Evolutionary conservation across 2,888 invertebrate genomes (phyloP).

Genomic region (Drosophila pseudotalamancana): DNA sequence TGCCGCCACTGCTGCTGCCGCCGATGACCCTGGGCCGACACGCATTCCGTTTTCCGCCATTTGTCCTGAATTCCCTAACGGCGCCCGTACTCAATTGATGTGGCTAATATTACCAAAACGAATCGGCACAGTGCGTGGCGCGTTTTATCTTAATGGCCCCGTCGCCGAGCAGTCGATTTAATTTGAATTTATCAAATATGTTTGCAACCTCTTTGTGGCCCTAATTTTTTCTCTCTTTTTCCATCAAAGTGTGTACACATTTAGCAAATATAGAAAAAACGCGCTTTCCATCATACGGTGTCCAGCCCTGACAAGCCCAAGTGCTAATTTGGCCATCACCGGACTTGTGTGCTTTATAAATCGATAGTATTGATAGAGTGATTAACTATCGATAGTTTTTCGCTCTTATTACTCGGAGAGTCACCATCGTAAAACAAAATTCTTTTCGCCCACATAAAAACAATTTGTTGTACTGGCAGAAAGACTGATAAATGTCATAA

Average conservation of each 20-base stretch:
- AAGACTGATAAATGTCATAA: neutral
- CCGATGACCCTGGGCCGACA: constrained; percentile 72
- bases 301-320: constrained; percentile 53
- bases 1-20: constrained; percentile 37
- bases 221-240: constrained; percentile 76
- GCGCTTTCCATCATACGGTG: constrained; percentile 43
- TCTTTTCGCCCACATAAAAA: neutral
- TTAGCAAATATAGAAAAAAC: constrained; percentile 40
- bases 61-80: constrained; percentile 58
- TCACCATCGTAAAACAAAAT: neutral
- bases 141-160: constrained; percentile 58
- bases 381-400: neutral
- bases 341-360: neutral
- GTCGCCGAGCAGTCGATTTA: constrained; percentile 56
- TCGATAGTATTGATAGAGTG: constrained; percentile 6
- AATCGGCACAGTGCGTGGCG: constrained; percentile 54
- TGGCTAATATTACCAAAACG: constrained; percentile 55
- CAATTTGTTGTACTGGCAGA: neutral
- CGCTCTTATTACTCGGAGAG: neutral
- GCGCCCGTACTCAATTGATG: constrained; percentile 50
- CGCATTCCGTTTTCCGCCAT: constrained; percentile 83
- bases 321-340: constrained; percentile 22
- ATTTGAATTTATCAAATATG: constrained; percentile 70
- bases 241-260: constrained; percentile 66
- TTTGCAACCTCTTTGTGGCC: constrained; percentile 75